Evolutionary conservation across 1,140 invertebrate species (phyloP), one percentile per base, ranked within the genome.

Genomic region (Tenebrio molitor): DNA sequence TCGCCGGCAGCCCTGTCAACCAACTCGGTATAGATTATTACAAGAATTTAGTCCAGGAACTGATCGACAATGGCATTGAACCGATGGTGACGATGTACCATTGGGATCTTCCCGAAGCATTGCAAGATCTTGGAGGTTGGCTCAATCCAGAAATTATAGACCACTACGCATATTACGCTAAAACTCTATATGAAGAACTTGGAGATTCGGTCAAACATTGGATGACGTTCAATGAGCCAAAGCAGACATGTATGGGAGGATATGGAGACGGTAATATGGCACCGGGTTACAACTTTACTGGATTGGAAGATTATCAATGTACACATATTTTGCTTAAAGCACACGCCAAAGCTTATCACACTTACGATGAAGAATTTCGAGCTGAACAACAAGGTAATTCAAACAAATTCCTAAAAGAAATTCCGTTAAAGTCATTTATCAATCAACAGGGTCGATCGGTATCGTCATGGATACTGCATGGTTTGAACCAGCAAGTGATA

Each of bases 11-110:
- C 65, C 36, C 83, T 8, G 77, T 64, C n/a, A 64, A 64, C 75
- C 81, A 84, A 46, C 85, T 85, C 50, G 90, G 90, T 12, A 77
- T 89, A 0, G 78, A 84, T 0, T 91, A 91, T 77, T 92, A 92
- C 80, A 86, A 89, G 67, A 84, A 86, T 17, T 77, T 92, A 0
- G 86, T 91, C 82, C 81, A 33, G 12, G 36, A 5, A 39, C 12
- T 39, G n/a, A 2, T 39, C 2, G 36, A 39, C 36, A 84, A 87
- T 33, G 85, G 86, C 39, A 91, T 92, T 39, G 81, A 87, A 75
- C 89, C 90, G 0, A 81, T 91, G 82, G 89, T 92, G 76, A 89
- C 81, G 0, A 66, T 82, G 5, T 81, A 67, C 62, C 81, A 82
- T 53, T 82, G 79, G 77, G 82, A 83, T 72, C 36, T 74, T 39